Conservation (phyloP, 2,888 invertebrate genomes). For the Epiperipatus broadwayi region DNA sequence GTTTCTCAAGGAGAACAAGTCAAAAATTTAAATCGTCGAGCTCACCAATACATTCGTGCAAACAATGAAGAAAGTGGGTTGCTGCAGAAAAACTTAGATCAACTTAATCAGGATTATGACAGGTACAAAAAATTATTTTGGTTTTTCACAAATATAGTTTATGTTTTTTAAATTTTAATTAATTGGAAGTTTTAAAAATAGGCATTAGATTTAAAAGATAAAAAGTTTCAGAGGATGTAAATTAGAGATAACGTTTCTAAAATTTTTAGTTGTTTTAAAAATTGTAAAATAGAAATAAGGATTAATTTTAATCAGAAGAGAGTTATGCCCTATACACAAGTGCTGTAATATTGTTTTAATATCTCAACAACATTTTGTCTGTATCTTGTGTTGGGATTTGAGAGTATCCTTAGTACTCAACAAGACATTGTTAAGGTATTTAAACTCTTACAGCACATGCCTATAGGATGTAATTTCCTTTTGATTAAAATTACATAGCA, state of each 20-base stretch:
- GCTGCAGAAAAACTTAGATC: constrained; percentile 48
- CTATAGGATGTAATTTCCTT: too few relatives aligned
- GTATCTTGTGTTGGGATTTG: too few relatives aligned
- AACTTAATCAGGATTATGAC: constrained; percentile 55
- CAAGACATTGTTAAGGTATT: too few relatives aligned
- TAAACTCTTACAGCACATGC: too few relatives aligned
- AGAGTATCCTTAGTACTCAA: too few relatives aligned
- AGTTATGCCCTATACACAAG: too few relatives aligned
- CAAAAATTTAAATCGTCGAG: constrained; percentile 42
- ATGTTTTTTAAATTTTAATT: neutral
- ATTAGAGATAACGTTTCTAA: constrained; percentile 1
- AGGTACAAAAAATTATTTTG: constrained; percentile 36
- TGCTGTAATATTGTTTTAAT: too few relatives aligned
- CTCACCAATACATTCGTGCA: constrained; percentile 35
- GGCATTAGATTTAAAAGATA: neutral
- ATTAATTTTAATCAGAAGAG: too few relatives aligned
- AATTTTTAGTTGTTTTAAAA: neutral
- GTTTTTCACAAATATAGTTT: neutral
- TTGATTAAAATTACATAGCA: too few relatives aligned
- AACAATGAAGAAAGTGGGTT: constrained; percentile 39
- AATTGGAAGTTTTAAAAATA: neutral
- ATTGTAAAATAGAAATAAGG: neutral
- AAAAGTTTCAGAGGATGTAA: neutral
- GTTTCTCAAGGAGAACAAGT: constrained; percentile 70
- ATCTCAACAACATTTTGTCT: too few relatives aligned